A percentile compares a stretch with the other conserved stretches of the same genome.
Conservation (phyloP, 2,888 invertebrate species). For the Apocheima hispidaria region DNA sequence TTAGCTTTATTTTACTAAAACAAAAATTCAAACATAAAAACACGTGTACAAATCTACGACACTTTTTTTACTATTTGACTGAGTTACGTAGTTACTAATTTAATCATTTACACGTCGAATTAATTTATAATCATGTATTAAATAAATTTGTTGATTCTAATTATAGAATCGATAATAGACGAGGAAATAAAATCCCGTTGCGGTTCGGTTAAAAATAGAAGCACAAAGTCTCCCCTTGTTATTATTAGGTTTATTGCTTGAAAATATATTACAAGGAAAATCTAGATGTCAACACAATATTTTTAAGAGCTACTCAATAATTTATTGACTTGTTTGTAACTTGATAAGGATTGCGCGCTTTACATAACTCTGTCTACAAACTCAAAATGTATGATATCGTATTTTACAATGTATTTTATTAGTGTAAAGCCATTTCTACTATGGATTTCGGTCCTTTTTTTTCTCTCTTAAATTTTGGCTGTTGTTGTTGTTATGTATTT, state of each 20-base stretch:
- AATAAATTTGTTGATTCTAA: conserved; percentile 24
- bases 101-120: neutral
- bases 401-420: too few species aligned
- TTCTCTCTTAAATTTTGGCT: too few species aligned
- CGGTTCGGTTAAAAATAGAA: conserved; percentile 38
- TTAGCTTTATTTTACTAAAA: too few species aligned
- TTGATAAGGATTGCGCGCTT: neutral
- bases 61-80: too few species aligned
- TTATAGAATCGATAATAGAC: conserved; percentile 32
- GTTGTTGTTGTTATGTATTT: too few species aligned
- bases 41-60: neutral
- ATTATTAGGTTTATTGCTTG: neutral
- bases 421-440: too few species aligned
- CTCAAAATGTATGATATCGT: neutral
- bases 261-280: conserved; percentile 17
- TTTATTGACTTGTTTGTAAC: conserved; percentile 15
- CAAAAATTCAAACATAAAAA: neutral
- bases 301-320: conserved; percentile 5
- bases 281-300: conserved; percentile 17
- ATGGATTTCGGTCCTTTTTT: too few species aligned
- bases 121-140: neutral
- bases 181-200: conserved; percentile 27
- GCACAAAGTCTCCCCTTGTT: conserved; percentile 4
- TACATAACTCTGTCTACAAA: neutral
- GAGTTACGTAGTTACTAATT: neutral